Conservation (phyloP, 1,140 invertebrate species). For the Archivesica marissinica region DNA sequence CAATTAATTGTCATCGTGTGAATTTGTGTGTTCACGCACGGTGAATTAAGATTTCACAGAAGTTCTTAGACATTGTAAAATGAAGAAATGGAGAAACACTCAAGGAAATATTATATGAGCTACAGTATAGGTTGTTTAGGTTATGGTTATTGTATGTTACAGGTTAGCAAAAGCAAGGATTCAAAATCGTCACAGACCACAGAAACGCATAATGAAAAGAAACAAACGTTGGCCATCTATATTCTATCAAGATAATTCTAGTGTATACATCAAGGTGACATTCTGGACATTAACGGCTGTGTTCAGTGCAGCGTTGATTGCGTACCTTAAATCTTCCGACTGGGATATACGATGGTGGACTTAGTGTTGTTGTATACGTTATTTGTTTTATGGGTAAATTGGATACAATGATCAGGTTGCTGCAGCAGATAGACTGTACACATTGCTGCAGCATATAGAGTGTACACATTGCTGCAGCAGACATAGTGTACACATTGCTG, state of each 20-base stretch:
- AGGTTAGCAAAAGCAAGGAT: slow-evolving; percentile 50
- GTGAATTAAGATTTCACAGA: too few relatives aligned
- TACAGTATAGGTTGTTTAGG: too few relatives aligned
- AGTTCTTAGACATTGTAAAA: too few relatives aligned
- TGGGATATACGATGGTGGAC: slow-evolving; percentile 55
- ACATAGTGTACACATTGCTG: too few relatives aligned
- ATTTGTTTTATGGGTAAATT: not conserved
- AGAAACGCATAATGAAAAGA: not conserved
- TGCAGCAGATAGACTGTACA: too few relatives aligned
- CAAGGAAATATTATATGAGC: too few relatives aligned
- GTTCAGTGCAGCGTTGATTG: slow-evolving; percentile 54
- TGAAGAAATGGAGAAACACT: too few relatives aligned
- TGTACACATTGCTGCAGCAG: too few relatives aligned
- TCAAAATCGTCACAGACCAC: slow-evolving; percentile 7
- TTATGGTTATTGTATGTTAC: slow-evolving; percentile 1
- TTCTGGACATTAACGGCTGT: slow-evolving; percentile 63
- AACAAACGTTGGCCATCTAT: slow-evolving; percentile 49
- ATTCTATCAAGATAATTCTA: slow-evolving; percentile 46
- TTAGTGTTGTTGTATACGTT: not conserved
- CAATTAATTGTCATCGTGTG: too few relatives aligned
- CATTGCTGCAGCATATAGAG: too few relatives aligned
- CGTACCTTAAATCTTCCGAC: slow-evolving; percentile 44
- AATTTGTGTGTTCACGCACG: too few relatives aligned
- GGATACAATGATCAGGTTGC: too few relatives aligned
- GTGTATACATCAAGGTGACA: slow-evolving; percentile 46